phyloP scores from a whole-genome alignment of 2,888 invertebrate genomes.

The Pollenia griseotomentosa region DNA sequence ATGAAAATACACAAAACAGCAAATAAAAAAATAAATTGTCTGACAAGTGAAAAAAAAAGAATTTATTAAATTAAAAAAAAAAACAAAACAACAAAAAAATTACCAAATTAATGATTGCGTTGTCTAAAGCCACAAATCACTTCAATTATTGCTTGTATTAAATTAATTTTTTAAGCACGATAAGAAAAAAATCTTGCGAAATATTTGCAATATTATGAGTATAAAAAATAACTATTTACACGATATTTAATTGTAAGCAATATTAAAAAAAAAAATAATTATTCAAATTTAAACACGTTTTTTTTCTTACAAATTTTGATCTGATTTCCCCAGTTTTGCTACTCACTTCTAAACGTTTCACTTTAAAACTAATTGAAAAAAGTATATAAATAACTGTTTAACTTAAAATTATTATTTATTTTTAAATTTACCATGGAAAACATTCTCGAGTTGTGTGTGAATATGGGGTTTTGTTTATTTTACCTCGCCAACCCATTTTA shows the following conservation, averaged over 20 bases:
- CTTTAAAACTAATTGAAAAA: conserved; percentile 45
- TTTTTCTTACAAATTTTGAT: conserved; percentile 8
- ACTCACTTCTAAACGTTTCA: conserved; percentile 37
- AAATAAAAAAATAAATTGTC: conserved; percentile 32
- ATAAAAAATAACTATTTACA: conserved; percentile 31
- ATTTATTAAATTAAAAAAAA: conserved; percentile 25
- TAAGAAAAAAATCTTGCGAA: background rate
- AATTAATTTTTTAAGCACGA: background rate
- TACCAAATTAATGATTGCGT: conserved; percentile 27
- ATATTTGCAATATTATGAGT: conserved; percentile 8
- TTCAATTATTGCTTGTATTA: conserved; percentile 13
- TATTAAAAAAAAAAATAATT: background rate
- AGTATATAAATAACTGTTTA: conserved; percentile 21
- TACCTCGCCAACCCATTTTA: conserved; percentile 31
- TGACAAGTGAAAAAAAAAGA: conserved; percentile 1
- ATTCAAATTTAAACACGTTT: conserved; percentile 37
- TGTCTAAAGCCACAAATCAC: conserved; percentile 10
- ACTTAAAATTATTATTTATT: conserved; percentile 26
- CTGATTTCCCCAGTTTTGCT: background rate
- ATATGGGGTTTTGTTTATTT: conserved; percentile 7
- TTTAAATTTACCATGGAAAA: background rate
- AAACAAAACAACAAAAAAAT: conserved; percentile 2
- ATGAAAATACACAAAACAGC: background rate
- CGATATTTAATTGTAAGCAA: background rate
- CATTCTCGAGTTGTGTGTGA: background rate